Evolutionary conservation across 2,113 vertebrate genomes (phyloP).

Genomic region (Oreotrochilus melanogaster): DNA sequence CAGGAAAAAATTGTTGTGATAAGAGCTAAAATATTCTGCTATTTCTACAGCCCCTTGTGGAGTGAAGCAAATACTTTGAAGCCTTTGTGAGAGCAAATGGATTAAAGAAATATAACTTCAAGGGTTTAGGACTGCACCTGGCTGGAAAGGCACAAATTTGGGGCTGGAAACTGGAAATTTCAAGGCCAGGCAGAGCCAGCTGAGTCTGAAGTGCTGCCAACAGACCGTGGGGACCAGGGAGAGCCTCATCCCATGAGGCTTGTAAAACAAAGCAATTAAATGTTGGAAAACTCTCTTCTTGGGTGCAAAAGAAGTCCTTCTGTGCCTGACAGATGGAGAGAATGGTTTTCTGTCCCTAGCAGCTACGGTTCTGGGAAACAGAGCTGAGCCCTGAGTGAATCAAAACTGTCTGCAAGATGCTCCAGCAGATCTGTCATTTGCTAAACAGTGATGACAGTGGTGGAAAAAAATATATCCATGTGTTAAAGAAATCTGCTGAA

Average conservation of each 20-base stretch:
- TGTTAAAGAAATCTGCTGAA: conserved; percentile 44
- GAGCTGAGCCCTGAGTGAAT: not conserved
- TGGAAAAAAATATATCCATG: conserved; percentile 48
- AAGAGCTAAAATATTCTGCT: not conserved
- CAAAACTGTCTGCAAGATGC: not conserved
- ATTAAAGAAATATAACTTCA: not conserved
- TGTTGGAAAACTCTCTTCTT: not conserved
- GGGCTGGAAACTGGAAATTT: not conserved
- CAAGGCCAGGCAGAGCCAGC: not conserved
- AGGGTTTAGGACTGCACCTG: not conserved
- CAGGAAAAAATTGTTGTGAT: not conserved
- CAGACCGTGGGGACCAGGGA: not conserved
- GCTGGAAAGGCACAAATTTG: not conserved
- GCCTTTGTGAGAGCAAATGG: not conserved
- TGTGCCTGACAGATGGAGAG: not conserved
- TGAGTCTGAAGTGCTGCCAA: not conserved
- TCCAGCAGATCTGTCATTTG: conserved; percentile 44
- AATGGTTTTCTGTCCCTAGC: not conserved
- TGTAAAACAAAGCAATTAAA: not conserved
- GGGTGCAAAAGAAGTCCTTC: not conserved
- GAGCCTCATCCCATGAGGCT: not conserved
- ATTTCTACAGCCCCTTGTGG: not conserved
- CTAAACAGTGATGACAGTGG: conserved; percentile 21
- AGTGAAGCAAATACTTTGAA: not conserved
- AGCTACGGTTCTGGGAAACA: not conserved